These are phyloP conservation scores for Laupala kohalensis DNA, from an alignment of 1,140 invertebrate species.

Conservation along the genomic window DNA sequence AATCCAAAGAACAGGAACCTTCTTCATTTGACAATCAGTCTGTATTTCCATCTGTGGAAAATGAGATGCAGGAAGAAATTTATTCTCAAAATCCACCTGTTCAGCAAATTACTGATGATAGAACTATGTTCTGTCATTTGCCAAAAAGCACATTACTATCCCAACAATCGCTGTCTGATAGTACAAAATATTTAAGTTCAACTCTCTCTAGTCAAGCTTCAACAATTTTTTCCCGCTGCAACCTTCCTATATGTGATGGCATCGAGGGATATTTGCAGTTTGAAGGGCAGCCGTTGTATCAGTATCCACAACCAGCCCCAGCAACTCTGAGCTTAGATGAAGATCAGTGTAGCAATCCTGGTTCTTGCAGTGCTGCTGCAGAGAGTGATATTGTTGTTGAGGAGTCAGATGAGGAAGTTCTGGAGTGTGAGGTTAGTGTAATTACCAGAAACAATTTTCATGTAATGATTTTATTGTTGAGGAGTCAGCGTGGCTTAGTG, in stretches of 20 bases:
- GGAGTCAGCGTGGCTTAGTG: too few species aligned
- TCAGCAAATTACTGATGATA: background rate
- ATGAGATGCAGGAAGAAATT: background rate
- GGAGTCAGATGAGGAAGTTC: conserved; percentile 11
- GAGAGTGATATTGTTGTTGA: conserved; percentile 15
- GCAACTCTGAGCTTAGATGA: background rate
- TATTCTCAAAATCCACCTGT: conserved; percentile 2
- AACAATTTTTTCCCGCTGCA: background rate
- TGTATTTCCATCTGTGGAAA: background rate
- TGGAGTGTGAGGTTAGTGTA: conserved; percentile 10
- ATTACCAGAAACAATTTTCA: background rate
- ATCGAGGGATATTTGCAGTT: background rate
- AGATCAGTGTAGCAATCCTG: conserved; percentile 5
- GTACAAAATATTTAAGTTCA: background rate
- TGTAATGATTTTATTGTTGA: too few species aligned
- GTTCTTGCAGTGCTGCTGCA: conserved; percentile 6
- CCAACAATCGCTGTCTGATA: background rate
- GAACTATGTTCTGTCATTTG: background rate
- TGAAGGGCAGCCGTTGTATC: background rate
- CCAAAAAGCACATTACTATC: background rate
- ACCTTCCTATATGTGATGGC: background rate
- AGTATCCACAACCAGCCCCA: background rate
- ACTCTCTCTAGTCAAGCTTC: conserved; percentile 7
- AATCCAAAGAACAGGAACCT: background rate
- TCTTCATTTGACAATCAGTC: background rate